These are phyloP conservation scores for Tyto alba DNA, from an alignment of 2,113 vertebrate genomes.

Conservation along the genomic window DNA sequence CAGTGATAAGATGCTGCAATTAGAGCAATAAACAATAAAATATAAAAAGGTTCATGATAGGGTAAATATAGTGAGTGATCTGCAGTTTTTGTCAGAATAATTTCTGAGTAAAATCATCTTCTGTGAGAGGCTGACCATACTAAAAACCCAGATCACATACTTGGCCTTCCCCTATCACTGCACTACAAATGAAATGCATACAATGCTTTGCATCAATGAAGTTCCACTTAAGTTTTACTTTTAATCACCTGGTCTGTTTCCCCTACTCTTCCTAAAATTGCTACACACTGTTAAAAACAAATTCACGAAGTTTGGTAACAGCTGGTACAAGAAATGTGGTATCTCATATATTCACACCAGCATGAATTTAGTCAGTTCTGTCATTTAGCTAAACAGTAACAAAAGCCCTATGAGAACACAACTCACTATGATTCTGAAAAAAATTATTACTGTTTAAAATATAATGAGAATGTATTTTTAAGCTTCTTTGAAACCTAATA, in stretches of 20 bases:
- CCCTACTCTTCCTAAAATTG: not conserved
- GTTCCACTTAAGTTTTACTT: not conserved
- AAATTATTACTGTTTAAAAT: not conserved
- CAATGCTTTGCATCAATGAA: not conserved
- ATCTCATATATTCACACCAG: not conserved
- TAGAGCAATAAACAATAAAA: not conserved
- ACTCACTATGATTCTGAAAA: not conserved
- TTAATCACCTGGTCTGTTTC: not conserved
- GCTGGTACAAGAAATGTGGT: not conserved
- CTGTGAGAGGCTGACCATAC: not conserved
- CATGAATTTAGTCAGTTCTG: not conserved
- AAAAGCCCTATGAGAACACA: not conserved
- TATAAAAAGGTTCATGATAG: not conserved
- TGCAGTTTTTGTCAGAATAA: not conserved
- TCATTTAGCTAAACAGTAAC: not conserved
- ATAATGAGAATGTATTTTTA: not conserved
- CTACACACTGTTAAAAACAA: constrained; percentile 1
- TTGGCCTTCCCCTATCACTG: not conserved
- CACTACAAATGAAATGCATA: not conserved
- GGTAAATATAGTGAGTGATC: not conserved
- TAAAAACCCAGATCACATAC: not conserved
- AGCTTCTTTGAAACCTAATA: not conserved
- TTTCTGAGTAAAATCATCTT: not conserved
- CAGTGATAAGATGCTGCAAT: constrained; percentile 37
- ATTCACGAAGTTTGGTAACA: not conserved